These are phyloP conservation scores for Daktulosphaira vitifoliae DNA, from an alignment of 1,140 invertebrate genomes.

Conservation along the genomic window DNA sequence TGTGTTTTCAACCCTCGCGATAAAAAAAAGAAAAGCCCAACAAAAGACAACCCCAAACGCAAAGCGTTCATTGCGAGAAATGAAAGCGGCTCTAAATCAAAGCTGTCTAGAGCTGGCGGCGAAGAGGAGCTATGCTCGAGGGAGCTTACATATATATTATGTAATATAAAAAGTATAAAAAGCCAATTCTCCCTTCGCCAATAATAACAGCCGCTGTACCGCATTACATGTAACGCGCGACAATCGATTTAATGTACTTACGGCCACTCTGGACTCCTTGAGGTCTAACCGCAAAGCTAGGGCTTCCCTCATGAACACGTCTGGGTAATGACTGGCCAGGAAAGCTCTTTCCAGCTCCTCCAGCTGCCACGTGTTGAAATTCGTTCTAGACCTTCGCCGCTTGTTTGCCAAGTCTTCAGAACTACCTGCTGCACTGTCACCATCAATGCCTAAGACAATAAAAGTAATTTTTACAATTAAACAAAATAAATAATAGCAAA, in stretches of 20 bases:
- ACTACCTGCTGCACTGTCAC: conserved; percentile 33
- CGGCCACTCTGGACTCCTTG: conserved; percentile 95
- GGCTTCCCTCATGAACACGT: conserved; percentile 96
- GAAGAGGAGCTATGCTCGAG: conserved; percentile 6
- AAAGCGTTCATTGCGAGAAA: background rate
- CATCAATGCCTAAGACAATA: background rate
- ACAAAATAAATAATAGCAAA: too few relatives aligned
- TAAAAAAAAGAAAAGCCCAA: conserved; percentile 5
- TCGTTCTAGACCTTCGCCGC: conserved; percentile 84
- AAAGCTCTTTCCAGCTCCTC: conserved; percentile 97
- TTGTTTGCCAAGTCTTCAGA: conserved; percentile 47
- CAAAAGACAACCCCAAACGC: background rate
- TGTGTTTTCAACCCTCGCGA: background rate
- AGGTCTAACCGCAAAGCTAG: conserved; percentile 90
- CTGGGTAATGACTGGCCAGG: conserved; percentile 92
- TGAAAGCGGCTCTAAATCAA: conserved; percentile 26
- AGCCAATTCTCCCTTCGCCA: background rate
- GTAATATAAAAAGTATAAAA: background rate
- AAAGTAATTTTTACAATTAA: too few relatives aligned
- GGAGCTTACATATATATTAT: conserved; percentile 1
- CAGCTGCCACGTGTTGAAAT: conserved; percentile 98
- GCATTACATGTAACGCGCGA: background rate
- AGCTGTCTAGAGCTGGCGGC: background rate
- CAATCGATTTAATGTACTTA: conserved; percentile 54
- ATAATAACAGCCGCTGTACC: too few relatives aligned